Evolutionary conservation across 2,888 invertebrate species (phyloP), one percentile per base, ranked within the genome.

Genomic region (Mesoligia furuncula): DNA sequence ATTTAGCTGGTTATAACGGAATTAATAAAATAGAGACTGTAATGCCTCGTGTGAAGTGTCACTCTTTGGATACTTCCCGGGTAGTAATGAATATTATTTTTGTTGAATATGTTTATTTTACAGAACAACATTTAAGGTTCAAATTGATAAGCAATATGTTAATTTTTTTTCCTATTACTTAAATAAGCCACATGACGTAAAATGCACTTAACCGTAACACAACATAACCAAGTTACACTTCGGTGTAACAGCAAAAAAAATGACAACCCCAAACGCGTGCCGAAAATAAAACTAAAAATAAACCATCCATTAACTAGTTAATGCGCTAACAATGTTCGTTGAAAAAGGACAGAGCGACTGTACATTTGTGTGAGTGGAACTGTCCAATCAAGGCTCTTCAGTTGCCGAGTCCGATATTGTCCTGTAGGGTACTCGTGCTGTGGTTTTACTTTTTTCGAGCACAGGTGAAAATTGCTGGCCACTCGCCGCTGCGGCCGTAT

Each of bases 261-360:
- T 27, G 9, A 64, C 42, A 73, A 79, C 59, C 77, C 85, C 81
- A 88, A 90, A 91, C 93, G 92, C 93, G 93, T 92, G 93, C 91
- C 92, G 91, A 93, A 95, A 94, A 95, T 93, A 94, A 93, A 94
- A 92, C 95, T 94, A 95, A 95, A 95, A 95, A 95, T 95, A 96
- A 92, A 91, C 93, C 91, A 92, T 93, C 95, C 92, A 94, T 95
- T 95, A 94, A 92, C 90, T 92, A 94, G 94, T 94, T 96, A 96
- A 96, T 96, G 96, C 93, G 93, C 91, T 94, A 95, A 95, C 96
- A 94, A 94, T 94, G 95, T 93, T 90, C 90, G 90, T 90, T 88
- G 90, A 90, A 92, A 90, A 89, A 85, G 85, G 81, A 77, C 77
- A 81, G 75, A 85, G 61, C 76, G 75, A 45, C 72, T 87, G 85